A percentile compares a stretch with the other conserved stretches of the same genome.
Conservation (phyloP, 1,140 invertebrate genomes). For the Dinothrombium tinctorium region DNA sequence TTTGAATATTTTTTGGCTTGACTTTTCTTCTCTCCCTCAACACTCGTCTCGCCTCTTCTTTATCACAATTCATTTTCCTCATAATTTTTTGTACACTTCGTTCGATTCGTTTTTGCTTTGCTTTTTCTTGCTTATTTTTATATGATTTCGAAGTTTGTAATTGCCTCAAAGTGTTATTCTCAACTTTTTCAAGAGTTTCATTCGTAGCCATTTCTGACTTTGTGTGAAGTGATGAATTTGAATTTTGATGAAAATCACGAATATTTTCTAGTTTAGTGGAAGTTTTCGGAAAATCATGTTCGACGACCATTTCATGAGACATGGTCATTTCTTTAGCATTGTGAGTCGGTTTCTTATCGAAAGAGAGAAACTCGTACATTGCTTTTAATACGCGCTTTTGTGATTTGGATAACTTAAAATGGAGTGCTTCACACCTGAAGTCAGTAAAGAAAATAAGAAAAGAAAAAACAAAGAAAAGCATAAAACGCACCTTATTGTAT, state of each 20-base stretch:
- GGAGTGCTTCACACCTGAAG: conserved; percentile 45
- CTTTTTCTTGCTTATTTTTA: too few relatives aligned
- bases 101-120: neutral
- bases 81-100: neutral
- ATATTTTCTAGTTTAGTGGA: neutral
- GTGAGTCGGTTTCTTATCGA: conserved; percentile 20
- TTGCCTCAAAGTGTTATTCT: too few relatives aligned
- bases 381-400: conserved; percentile 80
- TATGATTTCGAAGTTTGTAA: too few relatives aligned
- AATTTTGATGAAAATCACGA: neutral
- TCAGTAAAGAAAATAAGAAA: conserved; percentile 8
- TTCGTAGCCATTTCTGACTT: conserved; percentile 4
- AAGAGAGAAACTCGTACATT: conserved; percentile 42
- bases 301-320: too few relatives aligned
- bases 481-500: conserved; percentile 57
- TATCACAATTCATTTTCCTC: too few relatives aligned
- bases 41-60: too few relatives aligned
- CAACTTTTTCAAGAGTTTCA: neutral
- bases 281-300: neutral
- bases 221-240: neutral
- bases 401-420: conserved; percentile 58
- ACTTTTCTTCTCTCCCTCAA: too few relatives aligned
- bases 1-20: neutral
- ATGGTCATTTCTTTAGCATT: neutral
- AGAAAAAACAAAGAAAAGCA: neutral